Evolutionary conservation across 2,113 vertebrate species (phyloP).

Genomic region (Salvelinus namaycush): DNA sequence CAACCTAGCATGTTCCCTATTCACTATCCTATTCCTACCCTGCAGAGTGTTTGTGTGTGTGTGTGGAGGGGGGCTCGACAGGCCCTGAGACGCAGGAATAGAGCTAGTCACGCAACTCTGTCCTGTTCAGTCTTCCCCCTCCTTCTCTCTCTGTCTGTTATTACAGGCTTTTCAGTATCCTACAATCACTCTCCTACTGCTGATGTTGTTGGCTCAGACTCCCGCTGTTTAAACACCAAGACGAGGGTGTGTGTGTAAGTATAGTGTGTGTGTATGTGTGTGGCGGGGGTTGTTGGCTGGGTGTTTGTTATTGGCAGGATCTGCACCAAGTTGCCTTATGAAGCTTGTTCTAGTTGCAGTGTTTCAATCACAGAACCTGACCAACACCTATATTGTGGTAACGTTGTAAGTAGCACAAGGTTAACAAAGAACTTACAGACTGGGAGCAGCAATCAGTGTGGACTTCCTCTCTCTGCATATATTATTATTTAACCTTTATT

Average conservation of each 20-base stretch:
- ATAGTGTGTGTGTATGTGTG: no score
- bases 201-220: constrained; percentile 67
- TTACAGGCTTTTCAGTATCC: constrained; percentile 69
- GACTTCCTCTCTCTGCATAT: not conserved
- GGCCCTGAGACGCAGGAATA: constrained; percentile 68
- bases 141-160: constrained; percentile 55
- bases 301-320: not conserved
- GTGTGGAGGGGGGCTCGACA: constrained; percentile 59
- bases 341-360: no score
- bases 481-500: no score
- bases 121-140: constrained; percentile 59
- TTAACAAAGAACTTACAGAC: no score
- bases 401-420: no score
- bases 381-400: no score
- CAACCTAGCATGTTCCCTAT: constrained; percentile 78
- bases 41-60: constrained; percentile 69
- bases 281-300: not conserved
- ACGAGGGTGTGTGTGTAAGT: constrained; percentile 14
- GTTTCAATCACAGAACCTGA: no score
- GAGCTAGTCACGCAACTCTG: constrained; percentile 78
- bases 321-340: not conserved
- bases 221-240: constrained; percentile 53
- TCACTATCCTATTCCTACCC: constrained; percentile 70
- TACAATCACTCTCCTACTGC: constrained; percentile 64
- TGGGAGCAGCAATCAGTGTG: not conserved